A percentile compares a stretch with the other conserved stretches of the same genome.
Conservation (phyloP, 30 jellyfish, hydroid and myxozoan species). For the Aurelia coerulea region DNA sequence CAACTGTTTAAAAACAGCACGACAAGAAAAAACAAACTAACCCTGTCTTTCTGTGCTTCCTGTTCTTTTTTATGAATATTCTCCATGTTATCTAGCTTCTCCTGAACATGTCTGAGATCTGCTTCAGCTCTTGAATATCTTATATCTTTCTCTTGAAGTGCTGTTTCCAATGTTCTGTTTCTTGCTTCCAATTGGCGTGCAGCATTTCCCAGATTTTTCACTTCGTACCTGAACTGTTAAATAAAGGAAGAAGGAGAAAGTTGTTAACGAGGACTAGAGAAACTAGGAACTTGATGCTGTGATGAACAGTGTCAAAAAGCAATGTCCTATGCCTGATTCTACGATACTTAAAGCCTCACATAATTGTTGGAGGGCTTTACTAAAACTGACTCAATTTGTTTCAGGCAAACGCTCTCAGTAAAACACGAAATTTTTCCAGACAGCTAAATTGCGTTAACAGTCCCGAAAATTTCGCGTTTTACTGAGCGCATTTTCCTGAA, state of each 20-base stretch:
- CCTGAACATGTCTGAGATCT: slow-evolving; percentile 65
- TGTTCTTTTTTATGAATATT: slow-evolving; percentile 74
- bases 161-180: slow-evolving; percentile 53
- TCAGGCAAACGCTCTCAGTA: no score
- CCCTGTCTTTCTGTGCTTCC: slow-evolving; percentile 90
- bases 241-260: background rate
- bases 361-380: no score
- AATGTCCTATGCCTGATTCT: no score
- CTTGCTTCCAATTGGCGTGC: slow-evolving; percentile 61
- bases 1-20: no score
- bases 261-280: background rate
- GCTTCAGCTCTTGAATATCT: slow-evolving; percentile 61
- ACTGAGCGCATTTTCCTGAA: no score
- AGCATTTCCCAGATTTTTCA: slow-evolving; percentile 29
- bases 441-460: no score
- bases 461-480: no score
- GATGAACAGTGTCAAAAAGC: no score
- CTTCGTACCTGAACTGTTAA: slow-evolving; percentile 63
- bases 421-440: no score
- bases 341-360: no score
- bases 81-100: slow-evolving; percentile 80
- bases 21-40: background rate
- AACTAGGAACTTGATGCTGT: no score
- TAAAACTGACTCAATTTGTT: no score
- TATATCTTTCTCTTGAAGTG: slow-evolving; percentile 69